A percentile compares a stretch with the other conserved stretches of the same genome.
Conservation (phyloP, 2,113 vertebrate genomes). For the Dicaeum eximium region DNA sequence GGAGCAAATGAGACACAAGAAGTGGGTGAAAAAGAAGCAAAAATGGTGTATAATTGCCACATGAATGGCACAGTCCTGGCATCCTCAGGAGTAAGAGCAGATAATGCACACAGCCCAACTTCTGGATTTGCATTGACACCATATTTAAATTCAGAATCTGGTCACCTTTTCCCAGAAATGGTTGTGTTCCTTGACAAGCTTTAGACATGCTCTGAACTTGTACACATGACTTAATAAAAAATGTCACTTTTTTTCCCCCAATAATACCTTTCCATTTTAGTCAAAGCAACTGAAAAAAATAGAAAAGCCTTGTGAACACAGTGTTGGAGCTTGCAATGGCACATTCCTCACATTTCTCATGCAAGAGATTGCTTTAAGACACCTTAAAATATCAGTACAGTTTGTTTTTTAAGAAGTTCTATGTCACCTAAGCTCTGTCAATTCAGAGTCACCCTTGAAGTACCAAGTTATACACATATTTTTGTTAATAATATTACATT, state of each 20-base stretch:
- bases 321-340: neutral
- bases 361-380: neutral
- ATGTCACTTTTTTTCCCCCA: fast-evolving
- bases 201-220: neutral
- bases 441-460: neutral
- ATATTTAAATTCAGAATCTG: neutral
- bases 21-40: neutral
- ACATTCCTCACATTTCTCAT: neutral
- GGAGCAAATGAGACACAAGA: neutral
- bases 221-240: neutral
- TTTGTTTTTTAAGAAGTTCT: neutral
- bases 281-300: neutral
- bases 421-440: fast-evolving
- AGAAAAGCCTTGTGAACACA: neutral
- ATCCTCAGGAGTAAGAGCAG: neutral
- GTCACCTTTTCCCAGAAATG: neutral
- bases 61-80: neutral
- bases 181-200: neutral
- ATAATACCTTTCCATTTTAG: neutral
- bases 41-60: neutral
- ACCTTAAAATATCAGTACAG: neutral
- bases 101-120: neutral
- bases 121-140: neutral
- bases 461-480: neutral
- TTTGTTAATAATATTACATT: neutral